Conservation (phyloP, 2,113 vertebrate species). For the Chiloscyllium plagiosum region DNA sequence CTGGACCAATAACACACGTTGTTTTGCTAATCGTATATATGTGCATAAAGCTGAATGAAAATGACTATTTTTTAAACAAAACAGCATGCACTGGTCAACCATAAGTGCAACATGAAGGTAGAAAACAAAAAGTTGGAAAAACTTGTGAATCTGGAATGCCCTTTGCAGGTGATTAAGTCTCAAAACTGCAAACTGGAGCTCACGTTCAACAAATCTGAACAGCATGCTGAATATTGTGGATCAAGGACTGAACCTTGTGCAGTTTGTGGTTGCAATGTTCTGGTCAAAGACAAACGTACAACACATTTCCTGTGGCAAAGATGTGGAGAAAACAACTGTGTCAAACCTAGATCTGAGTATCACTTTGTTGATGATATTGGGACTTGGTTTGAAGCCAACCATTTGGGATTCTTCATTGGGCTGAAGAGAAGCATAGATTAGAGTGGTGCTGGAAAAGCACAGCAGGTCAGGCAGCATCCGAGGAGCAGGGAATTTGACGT, state of each 20-base stretch:
- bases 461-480: too few species aligned
- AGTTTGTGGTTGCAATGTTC: conserved; percentile 67
- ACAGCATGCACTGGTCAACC: too few species aligned
- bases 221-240: conserved; percentile 87
- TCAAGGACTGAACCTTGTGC: conserved; percentile 78
- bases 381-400: conserved; percentile 55
- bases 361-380: conserved; percentile 43
- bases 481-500: too few species aligned
- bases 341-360: conserved; percentile 33
- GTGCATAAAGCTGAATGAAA: too few species aligned
- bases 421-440: conserved; percentile 48
- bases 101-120: too few species aligned
- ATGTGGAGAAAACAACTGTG: conserved; percentile 48
- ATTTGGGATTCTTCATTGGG: conserved; percentile 49
- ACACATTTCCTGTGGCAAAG: conserved; percentile 63
- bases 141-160: conserved; percentile 65
- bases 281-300: conserved; percentile 74
- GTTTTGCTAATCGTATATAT: too few species aligned
- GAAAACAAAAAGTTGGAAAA: too few species aligned
- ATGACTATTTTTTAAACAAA: too few species aligned
- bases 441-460: neutral
- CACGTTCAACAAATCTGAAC: conserved; percentile 66
- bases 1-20: too few species aligned
- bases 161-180: conserved; percentile 71
- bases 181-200: conserved; percentile 85